Evolutionary conservation across 2,888 invertebrate species (phyloP), one percentile per base, ranked within the genome.

Genomic region (Ormyrus labotus): DNA sequence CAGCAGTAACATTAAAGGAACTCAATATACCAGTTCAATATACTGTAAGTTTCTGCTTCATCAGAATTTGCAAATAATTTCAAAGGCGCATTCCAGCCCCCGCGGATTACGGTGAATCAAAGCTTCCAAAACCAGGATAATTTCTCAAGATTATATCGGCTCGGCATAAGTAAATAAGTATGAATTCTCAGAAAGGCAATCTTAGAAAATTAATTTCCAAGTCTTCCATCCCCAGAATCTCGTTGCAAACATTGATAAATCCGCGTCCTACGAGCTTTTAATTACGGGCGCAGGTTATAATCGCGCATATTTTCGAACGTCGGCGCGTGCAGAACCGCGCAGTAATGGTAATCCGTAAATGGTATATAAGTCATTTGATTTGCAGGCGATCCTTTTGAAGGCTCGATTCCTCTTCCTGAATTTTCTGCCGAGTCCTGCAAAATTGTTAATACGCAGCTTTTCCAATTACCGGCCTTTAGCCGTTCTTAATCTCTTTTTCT

Each of bases 361-460:
- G 19, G 19, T 19, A 48, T 73, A 73, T 81, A 77, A 74, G 73
- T 79, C 11, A 79, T 68, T 81, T 68, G 10, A 61, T 68, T 64
- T 50, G 45, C 34, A 34, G 57, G 13, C 57, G 6, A 19, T 64
- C 53, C 71, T 64, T 77, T 73, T 73, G 69, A 79, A 51, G 61
- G 50, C n/a, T 45, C 13, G n/a, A 58, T 13, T 75, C 10, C 67
- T 63, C 71, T 85, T 84, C 83, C 81, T 79, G 82, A 84, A 84
- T 87, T 90, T 90, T 89, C 87, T 34, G 90, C 88, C 87, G 88
- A 90, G 87, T 86, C 87, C 87, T 85, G 88, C 90, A 90, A 89
- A 90, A 90, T 89, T 89, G 89, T 90, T 89, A 90, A 90, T 90
- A 88, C 88, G 84, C 86, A 88, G 88, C 88, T 89, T 89, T 88